phyloP scores from a whole-genome alignment of 2,888 invertebrate species.

The Ariolimax columbianus region DNA sequence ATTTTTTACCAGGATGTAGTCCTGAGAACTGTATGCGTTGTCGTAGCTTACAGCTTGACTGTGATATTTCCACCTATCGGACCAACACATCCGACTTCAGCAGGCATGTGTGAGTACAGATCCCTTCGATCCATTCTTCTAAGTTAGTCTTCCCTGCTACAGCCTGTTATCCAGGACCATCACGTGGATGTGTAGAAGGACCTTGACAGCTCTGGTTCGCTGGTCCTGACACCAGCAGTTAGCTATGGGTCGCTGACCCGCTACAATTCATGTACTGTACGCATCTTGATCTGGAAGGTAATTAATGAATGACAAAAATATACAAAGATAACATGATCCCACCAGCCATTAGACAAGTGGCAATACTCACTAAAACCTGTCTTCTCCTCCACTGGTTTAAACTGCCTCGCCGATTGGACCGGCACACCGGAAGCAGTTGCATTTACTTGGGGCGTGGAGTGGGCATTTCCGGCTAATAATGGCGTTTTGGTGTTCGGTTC shows the following conservation, averaged over 20 bases:
- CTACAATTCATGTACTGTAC: neutral
- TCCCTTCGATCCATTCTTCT: too few relatives aligned
- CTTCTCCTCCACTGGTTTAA: conserved; percentile 19
- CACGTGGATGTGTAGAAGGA: too few relatives aligned
- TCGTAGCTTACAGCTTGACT: too few relatives aligned
- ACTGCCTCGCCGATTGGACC: neutral
- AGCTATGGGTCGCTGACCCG: neutral
- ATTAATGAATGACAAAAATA: neutral
- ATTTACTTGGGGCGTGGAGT: neutral
- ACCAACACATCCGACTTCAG: too few relatives aligned
- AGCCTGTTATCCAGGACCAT: too few relatives aligned
- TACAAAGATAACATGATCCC: too few relatives aligned
- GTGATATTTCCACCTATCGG: too few relatives aligned
- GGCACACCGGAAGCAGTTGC: neutral
- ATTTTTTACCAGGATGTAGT: too few relatives aligned
- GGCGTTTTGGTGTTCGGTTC: neutral
- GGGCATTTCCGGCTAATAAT: neutral
- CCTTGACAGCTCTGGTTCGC: too few relatives aligned
- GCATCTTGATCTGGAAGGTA: neutral
- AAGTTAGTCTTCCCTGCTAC: too few relatives aligned
- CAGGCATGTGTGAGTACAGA: too few relatives aligned
- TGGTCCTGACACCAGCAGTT: neutral
- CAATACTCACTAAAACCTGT: conserved; percentile 12
- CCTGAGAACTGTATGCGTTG: too few relatives aligned
- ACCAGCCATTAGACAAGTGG: neutral